Evolutionary conservation across 2,797 vertebrate genomes (phyloP).

Genomic region (Danio jaintianensis): DNA sequence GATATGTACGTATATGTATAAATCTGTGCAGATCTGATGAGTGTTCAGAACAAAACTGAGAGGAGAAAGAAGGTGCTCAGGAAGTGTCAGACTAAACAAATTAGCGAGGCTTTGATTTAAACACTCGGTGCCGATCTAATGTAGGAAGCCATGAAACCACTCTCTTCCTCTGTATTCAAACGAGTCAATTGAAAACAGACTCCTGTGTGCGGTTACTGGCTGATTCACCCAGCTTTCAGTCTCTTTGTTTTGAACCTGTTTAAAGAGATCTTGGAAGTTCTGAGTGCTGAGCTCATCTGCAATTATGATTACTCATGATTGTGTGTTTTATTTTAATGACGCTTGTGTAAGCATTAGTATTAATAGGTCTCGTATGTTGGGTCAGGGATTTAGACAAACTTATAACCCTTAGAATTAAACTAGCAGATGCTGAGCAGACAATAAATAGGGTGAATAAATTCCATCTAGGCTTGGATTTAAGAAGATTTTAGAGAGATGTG

Average conservation of each 20-base stretch:
- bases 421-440: not conserved
- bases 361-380: not conserved
- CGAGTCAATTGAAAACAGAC: slow-evolving; percentile 9
- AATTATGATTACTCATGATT: not conserved
- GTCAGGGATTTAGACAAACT: not conserved
- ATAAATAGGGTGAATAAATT: not conserved
- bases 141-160: slow-evolving; percentile 27
- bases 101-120: slow-evolving; percentile 34
- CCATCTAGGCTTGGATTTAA: not conserved
- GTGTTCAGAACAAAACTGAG: not conserved
- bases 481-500: not conserved
- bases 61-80: slow-evolving; percentile 1
- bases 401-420: not conserved
- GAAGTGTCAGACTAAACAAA: slow-evolving; percentile 36
- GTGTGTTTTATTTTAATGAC: not conserved
- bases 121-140: slow-evolving; percentile 17
- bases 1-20: slow-evolving; percentile 2
- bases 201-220: slow-evolving; percentile 6
- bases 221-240: slow-evolving; percentile 12
- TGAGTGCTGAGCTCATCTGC: not conserved
- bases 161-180: slow-evolving; percentile 42
- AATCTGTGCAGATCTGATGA: not conserved
- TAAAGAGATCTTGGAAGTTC: not conserved
- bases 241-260: slow-evolving; percentile 24
- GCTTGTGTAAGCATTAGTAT: not conserved